A percentile compares a stretch with the other conserved stretches of the same genome.
Evolutionary conservation across 2,797 vertebrate species (phyloP).

Genomic region (Arctocebus calabarensis): DNA sequence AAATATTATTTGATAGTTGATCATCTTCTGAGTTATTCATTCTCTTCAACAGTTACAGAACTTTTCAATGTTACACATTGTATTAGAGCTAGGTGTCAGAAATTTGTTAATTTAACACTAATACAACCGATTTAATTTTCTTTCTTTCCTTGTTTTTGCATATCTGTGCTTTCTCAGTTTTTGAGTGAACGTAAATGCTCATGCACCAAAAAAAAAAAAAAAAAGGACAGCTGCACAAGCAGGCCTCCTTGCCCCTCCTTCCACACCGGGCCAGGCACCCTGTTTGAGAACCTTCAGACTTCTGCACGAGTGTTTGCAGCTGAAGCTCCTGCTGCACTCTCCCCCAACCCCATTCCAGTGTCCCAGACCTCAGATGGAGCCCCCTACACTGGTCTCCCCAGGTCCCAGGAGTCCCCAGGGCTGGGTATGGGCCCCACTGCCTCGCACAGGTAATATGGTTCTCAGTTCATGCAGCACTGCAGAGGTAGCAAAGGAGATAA

Average conservation of each 20-base stretch:
- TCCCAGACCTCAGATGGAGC: neutral
- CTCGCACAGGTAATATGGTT: neutral
- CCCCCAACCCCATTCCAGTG: neutral
- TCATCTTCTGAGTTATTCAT: neutral
- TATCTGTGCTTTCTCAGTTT: slow-evolving; percentile 41
- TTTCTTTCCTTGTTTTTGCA: neutral
- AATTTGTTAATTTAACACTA: neutral
- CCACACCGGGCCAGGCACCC: too few relatives aligned
- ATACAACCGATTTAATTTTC: slow-evolving; percentile 21
- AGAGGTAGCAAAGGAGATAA: slow-evolving; percentile 34
- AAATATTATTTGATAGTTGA: neutral
- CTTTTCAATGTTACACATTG: neutral
- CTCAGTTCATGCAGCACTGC: neutral
- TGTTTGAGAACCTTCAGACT: neutral
- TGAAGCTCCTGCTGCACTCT: neutral
- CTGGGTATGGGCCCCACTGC: neutral
- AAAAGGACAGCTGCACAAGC: neutral
- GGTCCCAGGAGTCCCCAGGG: too few relatives aligned
- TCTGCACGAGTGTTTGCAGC: rapidly evolving
- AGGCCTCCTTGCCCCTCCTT: neutral
- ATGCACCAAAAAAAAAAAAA: neutral
- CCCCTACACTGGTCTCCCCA: neutral
- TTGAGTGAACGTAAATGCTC: neutral
- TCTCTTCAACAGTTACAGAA: neutral
- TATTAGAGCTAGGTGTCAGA: neutral